phyloP scores from a whole-genome alignment of 1,140 invertebrate species.

The Drosophila kurseongensis region DNA sequence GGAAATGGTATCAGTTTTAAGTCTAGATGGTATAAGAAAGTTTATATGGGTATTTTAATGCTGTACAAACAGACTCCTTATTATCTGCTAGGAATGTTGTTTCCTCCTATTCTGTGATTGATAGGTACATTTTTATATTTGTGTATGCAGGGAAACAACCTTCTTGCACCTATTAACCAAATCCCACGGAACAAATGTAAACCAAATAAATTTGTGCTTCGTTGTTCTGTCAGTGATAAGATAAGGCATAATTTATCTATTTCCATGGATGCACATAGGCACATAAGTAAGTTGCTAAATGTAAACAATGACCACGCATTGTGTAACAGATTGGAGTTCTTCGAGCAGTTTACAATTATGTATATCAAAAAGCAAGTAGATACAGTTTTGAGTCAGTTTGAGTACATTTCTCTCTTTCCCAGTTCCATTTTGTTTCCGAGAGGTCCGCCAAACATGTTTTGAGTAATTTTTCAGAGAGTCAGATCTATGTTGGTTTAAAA shows the following conservation, averaged over 20 bases:
- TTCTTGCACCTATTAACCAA: slow-evolving; percentile 1
- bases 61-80: background rate
- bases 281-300: slow-evolving; percentile 30
- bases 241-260: slow-evolving; percentile 6
- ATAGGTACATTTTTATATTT: no score
- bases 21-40: background rate
- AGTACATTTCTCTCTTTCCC: slow-evolving; percentile 9
- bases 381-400: slow-evolving; percentile 42
- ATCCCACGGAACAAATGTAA: background rate
- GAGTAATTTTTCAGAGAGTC: slow-evolving; percentile 30
- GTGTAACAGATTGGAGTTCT: slow-evolving; percentile 57
- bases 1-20: background rate
- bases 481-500: slow-evolving; percentile 9
- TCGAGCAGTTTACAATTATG: slow-evolving; percentile 43
- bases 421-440: slow-evolving; percentile 42
- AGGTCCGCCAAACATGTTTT: slow-evolving; percentile 49
- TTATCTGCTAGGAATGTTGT: background rate
- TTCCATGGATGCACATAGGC: slow-evolving; percentile 11
- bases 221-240: slow-evolving; percentile 9
- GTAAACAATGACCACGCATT: slow-evolving; percentile 66
- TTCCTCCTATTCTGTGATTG: no score
- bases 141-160: no score
- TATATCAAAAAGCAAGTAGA: slow-evolving; percentile 45
- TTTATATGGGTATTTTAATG: background rate
- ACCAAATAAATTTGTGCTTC: background rate